Percentiles rank a stretch among this genome's conserved stretches.
These are phyloP conservation scores for Drosophila serrata DNA, from an alignment of 1,140 invertebrate species.

Conservation along the genomic window DNA sequence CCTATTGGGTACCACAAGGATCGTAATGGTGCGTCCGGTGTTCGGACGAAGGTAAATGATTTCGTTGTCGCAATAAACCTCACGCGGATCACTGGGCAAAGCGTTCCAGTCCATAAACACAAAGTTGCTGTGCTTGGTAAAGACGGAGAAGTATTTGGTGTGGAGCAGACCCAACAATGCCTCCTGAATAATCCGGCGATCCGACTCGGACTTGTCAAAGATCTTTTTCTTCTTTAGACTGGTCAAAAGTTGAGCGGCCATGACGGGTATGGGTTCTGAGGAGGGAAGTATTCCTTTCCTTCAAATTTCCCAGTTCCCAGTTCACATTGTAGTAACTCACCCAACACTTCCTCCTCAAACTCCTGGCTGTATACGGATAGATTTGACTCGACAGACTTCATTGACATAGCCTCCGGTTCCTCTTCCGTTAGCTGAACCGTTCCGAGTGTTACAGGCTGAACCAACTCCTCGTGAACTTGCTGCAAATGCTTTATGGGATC, in stretches of 20 bases:
- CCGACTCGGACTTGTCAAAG: constrained; percentile 73
- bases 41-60: constrained; percentile 75
- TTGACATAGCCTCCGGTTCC: constrained; percentile 22
- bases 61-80: constrained; percentile 74
- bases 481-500: constrained; percentile 69
- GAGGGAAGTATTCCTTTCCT: background rate
- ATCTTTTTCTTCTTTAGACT: constrained; percentile 64
- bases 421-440: background rate
- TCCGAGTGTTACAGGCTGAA: background rate
- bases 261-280: constrained; percentile 51
- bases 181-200: constrained; percentile 69
- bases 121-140: constrained; percentile 71
- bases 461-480: constrained; percentile 50
- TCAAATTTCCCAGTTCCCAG: too few relatives aligned
- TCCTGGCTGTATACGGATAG: constrained; percentile 59
- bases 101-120: constrained; percentile 79
- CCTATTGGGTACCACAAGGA: constrained; percentile 72
- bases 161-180: constrained; percentile 52
- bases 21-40: constrained; percentile 67
- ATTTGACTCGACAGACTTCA: constrained; percentile 20
- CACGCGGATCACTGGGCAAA: constrained; percentile 69
- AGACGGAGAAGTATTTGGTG: constrained; percentile 63
- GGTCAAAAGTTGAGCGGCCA: constrained; percentile 53
- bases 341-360: constrained; percentile 70
- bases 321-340: constrained; percentile 19